Evolutionary conservation across 2,888 invertebrate species (phyloP).

Genomic region (Amblyjoppa fuscipennis): DNA sequence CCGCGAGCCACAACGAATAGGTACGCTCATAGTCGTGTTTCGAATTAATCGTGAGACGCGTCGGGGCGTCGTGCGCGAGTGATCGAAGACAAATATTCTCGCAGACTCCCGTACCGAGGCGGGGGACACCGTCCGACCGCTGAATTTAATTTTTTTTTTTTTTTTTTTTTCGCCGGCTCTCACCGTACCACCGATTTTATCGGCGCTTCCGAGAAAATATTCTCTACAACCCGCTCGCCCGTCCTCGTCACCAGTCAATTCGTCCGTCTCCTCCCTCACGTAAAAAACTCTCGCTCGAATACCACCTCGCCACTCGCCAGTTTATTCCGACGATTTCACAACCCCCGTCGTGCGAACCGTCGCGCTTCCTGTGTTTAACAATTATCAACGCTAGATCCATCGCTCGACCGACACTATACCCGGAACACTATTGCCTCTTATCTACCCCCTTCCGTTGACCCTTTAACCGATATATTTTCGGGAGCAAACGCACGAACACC

Average conservation of each 20-base stretch:
- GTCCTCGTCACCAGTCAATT: not conserved
- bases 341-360: too few species aligned
- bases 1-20: constrained; percentile 20
- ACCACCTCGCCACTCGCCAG: too few species aligned
- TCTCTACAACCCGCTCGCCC: not conserved
- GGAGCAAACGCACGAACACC: not conserved
- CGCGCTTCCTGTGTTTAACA: not conserved
- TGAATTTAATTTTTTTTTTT: constrained; percentile 21
- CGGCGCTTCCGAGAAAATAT: constrained; percentile 11
- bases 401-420: not conserved
- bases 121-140: constrained; percentile 1
- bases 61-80: not conserved
- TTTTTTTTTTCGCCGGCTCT: constrained; percentile 45
- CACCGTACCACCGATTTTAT: not conserved
- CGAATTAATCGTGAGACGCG: not conserved
- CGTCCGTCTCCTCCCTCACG: not conserved
- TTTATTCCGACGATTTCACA: too few species aligned
- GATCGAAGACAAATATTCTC: not conserved
- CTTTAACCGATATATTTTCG: constrained; percentile 14
- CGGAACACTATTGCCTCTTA: not conserved
- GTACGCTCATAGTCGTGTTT: constrained; percentile 1
- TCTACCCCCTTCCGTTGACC: not conserved
- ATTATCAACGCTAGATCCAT: constrained; percentile 2
- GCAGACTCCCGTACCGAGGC: not conserved
- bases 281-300: not conserved